A percentile compares a stretch with the other conserved stretches of the same genome.
phyloP scores from a whole-genome alignment of 2,888 invertebrate species.

The Archaeoteleia sp. region DNA sequence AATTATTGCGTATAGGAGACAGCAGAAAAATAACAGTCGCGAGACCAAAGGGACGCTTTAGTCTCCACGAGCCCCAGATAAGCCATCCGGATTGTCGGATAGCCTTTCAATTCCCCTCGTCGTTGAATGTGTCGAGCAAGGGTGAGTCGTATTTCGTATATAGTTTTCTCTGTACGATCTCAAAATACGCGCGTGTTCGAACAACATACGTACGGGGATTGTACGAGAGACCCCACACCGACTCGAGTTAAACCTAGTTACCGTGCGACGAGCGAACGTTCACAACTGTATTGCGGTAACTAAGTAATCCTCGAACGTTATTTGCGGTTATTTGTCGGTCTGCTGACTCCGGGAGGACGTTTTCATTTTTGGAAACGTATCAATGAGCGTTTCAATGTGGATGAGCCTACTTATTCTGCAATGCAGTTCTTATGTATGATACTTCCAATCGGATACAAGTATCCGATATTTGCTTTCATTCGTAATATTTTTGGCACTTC shows the following conservation, averaged over 20 bases:
- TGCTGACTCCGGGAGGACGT: slow-evolving; percentile 58
- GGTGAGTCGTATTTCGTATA: slow-evolving; percentile 55
- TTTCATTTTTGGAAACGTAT: slow-evolving; percentile 57
- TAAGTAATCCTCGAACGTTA: slow-evolving; percentile 73
- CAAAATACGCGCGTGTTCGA: slow-evolving; percentile 42
- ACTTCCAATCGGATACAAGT: not conserved
- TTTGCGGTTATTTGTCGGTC: slow-evolving; percentile 73
- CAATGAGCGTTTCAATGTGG: slow-evolving; percentile 35
- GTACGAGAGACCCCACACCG: slow-evolving; percentile 37
- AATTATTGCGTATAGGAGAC: slow-evolving; percentile 46
- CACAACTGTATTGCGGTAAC: slow-evolving; percentile 71
- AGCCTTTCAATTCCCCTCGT: slow-evolving; percentile 74
- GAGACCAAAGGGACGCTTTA: slow-evolving; percentile 51
- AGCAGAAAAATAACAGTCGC: slow-evolving; percentile 43
- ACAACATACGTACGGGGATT: slow-evolving; percentile 24
- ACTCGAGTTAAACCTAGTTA: slow-evolving; percentile 62
- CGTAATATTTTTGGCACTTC: too few species aligned
- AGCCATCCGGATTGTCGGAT: slow-evolving; percentile 72
- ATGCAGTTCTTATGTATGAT: slow-evolving; percentile 7
- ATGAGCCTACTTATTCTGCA: slow-evolving; percentile 13
- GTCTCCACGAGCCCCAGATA: slow-evolving; percentile 62
- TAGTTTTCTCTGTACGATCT: slow-evolving; percentile 43
- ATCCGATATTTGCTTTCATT: not conserved
- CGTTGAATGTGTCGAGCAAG: slow-evolving; percentile 71
- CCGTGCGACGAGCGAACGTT: slow-evolving; percentile 53